Percentiles rank a stretch among this genome's conserved stretches.
These are phyloP conservation scores for Hemiprocne comata DNA, from an alignment of 2,113 vertebrate species.

Conservation along the genomic window DNA sequence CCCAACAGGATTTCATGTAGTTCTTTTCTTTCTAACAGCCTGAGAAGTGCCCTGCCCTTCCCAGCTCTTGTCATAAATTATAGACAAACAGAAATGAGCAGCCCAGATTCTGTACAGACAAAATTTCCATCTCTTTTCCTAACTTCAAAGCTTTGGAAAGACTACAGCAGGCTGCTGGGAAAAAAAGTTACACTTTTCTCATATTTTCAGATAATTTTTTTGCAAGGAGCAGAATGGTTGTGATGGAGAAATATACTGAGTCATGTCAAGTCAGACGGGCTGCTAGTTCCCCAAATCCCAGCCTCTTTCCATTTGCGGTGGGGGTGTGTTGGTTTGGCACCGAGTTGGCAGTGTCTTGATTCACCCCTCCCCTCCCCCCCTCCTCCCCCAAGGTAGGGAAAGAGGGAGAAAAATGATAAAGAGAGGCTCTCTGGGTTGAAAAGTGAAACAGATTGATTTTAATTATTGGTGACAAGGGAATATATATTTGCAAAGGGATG, in stretches of 20 bases:
- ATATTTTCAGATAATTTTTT: neutral
- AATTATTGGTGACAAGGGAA: too few relatives aligned
- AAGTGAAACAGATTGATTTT: too few relatives aligned
- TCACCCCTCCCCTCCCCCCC: too few relatives aligned
- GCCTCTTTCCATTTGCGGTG: neutral
- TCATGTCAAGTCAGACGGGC: neutral
- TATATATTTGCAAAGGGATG: too few relatives aligned
- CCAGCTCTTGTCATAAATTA: neutral
- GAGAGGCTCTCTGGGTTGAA: too few relatives aligned
- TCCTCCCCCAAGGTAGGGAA: too few relatives aligned
- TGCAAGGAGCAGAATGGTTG: neutral
- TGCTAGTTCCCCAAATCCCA: neutral
- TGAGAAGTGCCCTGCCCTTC: neutral
- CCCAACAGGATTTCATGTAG: neutral
- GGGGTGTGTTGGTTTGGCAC: too few relatives aligned
- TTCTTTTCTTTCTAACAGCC: neutral
- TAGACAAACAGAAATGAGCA: neutral
- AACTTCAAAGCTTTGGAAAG: neutral
- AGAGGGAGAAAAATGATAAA: too few relatives aligned
- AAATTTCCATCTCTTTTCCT: neutral
- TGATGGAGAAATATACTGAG: neutral
- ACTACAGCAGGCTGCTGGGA: neutral
- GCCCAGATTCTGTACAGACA: neutral
- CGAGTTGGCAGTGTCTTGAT: too few relatives aligned
- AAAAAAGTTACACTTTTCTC: neutral